A percentile compares a stretch with the other conserved stretches of the same genome.
Conservation (phyloP, 2,797 vertebrate species). For the Peromyscus eremicus region DNA sequence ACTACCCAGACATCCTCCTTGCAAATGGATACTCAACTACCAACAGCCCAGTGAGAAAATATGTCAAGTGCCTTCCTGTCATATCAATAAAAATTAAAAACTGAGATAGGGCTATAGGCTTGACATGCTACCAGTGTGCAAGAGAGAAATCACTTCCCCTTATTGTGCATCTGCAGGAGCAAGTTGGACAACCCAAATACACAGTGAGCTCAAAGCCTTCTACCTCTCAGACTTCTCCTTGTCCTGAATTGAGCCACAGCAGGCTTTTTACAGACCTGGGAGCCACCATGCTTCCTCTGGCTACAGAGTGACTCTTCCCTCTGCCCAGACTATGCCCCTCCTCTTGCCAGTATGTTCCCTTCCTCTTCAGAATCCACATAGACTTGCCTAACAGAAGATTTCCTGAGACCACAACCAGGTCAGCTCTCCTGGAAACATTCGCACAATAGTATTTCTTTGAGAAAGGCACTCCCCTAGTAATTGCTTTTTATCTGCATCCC, state of each 20-base stretch:
- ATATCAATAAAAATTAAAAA: neutral
- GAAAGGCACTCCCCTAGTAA: neutral
- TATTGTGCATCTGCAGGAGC: neutral
- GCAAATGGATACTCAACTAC: neutral
- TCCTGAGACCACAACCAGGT: slow-evolving; percentile 18
- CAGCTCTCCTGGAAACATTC: neutral
- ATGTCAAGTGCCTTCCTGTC: neutral
- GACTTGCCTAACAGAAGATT: slow-evolving; percentile 1
- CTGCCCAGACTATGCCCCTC: neutral
- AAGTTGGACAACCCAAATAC: neutral
- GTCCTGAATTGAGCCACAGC: neutral
- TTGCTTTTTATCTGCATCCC: neutral
- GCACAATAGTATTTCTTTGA: slow-evolving; percentile 15
- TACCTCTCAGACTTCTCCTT: too few relatives aligned
- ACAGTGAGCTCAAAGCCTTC: neutral
- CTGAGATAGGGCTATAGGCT: neutral
- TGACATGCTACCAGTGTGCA: neutral
- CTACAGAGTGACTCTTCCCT: neutral
- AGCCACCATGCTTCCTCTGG: neutral
- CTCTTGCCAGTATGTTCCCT: neutral
- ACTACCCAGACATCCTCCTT: neutral
- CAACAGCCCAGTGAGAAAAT: neutral
- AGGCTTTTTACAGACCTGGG: neutral
- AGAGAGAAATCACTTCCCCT: neutral
- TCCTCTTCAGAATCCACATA: slow-evolving; percentile 44